Conservation (phyloP, 2,113 vertebrate species). For the Tupaia tana region DNA sequence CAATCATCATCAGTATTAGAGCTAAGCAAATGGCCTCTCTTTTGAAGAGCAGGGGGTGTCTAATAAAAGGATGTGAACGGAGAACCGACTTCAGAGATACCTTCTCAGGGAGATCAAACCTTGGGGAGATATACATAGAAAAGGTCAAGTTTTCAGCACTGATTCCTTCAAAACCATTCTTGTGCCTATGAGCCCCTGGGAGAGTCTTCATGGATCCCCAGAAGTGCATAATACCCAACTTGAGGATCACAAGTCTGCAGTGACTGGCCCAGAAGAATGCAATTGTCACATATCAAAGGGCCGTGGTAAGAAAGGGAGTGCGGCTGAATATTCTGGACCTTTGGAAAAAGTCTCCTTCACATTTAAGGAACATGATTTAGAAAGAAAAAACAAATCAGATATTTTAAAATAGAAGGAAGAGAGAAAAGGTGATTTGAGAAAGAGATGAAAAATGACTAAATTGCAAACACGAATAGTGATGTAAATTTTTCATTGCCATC, state of each 20-base stretch:
- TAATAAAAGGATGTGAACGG: not conserved
- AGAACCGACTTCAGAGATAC: not conserved
- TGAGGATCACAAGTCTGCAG: not conserved
- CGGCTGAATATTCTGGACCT: not conserved
- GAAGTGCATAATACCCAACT: not conserved
- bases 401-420: not conserved
- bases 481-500: constrained; percentile 46
- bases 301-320: not conserved
- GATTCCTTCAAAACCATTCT: not conserved
- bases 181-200: not conserved
- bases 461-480: not conserved
- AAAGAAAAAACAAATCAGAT: not conserved
- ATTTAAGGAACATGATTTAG: not conserved
- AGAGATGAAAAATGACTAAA: not conserved
- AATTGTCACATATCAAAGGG: not conserved
- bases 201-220: no score
- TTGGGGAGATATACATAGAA: not conserved
- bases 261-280: no score
- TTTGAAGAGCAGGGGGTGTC: not conserved
- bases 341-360: not conserved
- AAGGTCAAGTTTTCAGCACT: not conserved
- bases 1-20: not conserved
- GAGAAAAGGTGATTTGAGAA: not conserved
- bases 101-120: not conserved
- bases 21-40: not conserved